Base-by-base conservation (phyloP, 2,888 invertebrate genomes). In the Spialia ferax region DNA sequence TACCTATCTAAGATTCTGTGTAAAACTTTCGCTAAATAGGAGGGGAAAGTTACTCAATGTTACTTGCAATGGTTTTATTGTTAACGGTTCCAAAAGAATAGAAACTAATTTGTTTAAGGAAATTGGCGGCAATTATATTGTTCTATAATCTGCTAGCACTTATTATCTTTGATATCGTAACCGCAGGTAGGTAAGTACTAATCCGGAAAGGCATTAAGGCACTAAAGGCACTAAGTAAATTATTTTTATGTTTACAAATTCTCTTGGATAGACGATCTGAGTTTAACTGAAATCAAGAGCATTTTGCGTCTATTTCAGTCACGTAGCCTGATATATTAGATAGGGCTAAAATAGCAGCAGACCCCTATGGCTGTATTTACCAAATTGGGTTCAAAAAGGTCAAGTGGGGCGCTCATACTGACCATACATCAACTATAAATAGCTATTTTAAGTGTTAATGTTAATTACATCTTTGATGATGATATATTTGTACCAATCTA, bases 11-110 rank as follows among this genome's bases (percentile, higher is more conserved):
- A 42, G 38, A 6, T 20, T 38, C 38, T 38, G 20, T 42, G 35
- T 11, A 23, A 59, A 59, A 59, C 59, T 59, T 42, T 42, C 15
- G n/a, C 23, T 38, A 13, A 48, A 20, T 48, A 42, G 59, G 23
- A 18, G 42, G 15, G 23, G 23, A 59, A 59, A 59, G 20, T 59
- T 59, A 10, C 1, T 29, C 2, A 2, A 1, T 7, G 23, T 42
- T 48, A 20, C 10, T 15, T 18, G 13, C 57, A 57, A 57, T 57
- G 23, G 57, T 42, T 38, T 57, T 57, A 42, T 23, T 38, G 38
- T 20, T 22, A 22, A 8, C n/a, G 8, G 22, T 5, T 42, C 38
- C 13, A 1, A 57, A 13, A 57, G 22, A 42, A 57, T 42, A 3
- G n/a, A 57, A 57, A 8, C 11, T 23, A 5, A 22, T 38, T 22